These are phyloP conservation scores for Champsocephalus esox DNA, from an alignment of 2,797 vertebrate species.

Conservation along the genomic window DNA sequence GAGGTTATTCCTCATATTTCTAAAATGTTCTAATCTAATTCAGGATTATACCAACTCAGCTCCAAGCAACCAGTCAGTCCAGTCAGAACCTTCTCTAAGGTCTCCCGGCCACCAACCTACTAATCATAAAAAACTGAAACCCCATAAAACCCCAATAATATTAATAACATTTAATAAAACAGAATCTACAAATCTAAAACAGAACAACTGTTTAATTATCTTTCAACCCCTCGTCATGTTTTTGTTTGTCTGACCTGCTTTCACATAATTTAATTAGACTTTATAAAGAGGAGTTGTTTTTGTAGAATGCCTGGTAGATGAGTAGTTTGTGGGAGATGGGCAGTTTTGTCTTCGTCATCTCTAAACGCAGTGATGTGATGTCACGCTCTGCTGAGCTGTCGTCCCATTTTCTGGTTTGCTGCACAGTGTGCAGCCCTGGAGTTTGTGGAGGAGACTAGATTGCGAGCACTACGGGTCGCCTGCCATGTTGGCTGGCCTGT, in stretches of 20 bases:
- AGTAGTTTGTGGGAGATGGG: constrained; percentile 45
- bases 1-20: too few relatives aligned
- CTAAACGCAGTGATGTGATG: constrained; percentile 60
- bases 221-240: constrained; percentile 2
- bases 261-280: constrained; percentile 33
- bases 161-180: too few relatives aligned
- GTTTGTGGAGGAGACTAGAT: constrained; percentile 51
- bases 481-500: constrained; percentile 20
- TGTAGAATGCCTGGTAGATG: constrained; percentile 34
- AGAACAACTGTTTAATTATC: constrained; percentile 12
- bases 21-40: too few relatives aligned
- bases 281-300: constrained; percentile 27
- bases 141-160: too few relatives aligned
- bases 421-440: constrained; percentile 49
- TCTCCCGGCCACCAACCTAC: too few relatives aligned
- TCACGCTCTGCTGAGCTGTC: constrained; percentile 64
- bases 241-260: neutral
- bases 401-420: constrained; percentile 67
- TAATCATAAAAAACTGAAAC: too few relatives aligned
- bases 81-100: too few relatives aligned
- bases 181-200: constrained; percentile 1
- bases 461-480: constrained; percentile 9
- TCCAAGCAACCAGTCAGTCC: too few relatives aligned
- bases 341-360: constrained; percentile 60
- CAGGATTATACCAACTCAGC: too few relatives aligned